Percentiles rank a stretch among this genome's conserved stretches.
These are phyloP conservation scores for Orthosia cruda DNA, from an alignment of 2,888 invertebrate species.

Conservation along the genomic window DNA sequence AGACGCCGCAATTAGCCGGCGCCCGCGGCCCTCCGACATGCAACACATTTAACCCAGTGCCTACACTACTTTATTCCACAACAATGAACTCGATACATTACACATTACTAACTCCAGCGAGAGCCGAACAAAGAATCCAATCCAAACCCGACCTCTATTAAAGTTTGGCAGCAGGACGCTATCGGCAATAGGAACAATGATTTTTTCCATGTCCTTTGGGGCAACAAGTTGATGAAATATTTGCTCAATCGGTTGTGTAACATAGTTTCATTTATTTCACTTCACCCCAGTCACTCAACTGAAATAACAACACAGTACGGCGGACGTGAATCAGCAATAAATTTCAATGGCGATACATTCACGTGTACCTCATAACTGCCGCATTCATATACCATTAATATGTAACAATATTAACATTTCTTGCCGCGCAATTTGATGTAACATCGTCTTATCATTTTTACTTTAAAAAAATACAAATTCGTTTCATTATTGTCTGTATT, in stretches of 20 bases:
- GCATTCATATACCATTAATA: slow-evolving; percentile 75
- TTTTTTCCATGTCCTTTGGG: slow-evolving; percentile 83
- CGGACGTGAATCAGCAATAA: slow-evolving; percentile 88
- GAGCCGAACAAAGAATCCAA: slow-evolving; percentile 65
- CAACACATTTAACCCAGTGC: too few species aligned
- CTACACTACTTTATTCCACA: slow-evolving; percentile 36
- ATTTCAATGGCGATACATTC: slow-evolving; percentile 82
- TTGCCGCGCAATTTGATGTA: slow-evolving; percentile 57
- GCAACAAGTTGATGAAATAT: slow-evolving; percentile 91
- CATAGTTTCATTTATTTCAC: slow-evolving; percentile 91
- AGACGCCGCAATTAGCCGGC: slow-evolving; percentile 81
- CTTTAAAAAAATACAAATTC: slow-evolving; percentile 31
- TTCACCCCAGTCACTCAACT: slow-evolving; percentile 87
- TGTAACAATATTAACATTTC: slow-evolving; percentile 68
- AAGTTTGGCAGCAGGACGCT: slow-evolving; percentile 74
- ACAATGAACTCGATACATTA: slow-evolving; percentile 58
- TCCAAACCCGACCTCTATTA: slow-evolving; percentile 77
- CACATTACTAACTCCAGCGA: slow-evolving; percentile 35
- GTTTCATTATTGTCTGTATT: slow-evolving; percentile 3
- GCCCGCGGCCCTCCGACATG: slow-evolving; percentile 75
- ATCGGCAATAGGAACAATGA: slow-evolving; percentile 80
- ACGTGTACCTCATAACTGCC: slow-evolving; percentile 58
- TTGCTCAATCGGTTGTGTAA: slow-evolving; percentile 90
- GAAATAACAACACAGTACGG: slow-evolving; percentile 87
- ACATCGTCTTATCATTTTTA: slow-evolving; percentile 49